Conservation (phyloP, 1,140 invertebrate species). For the Trichoplusia ni region DNA sequence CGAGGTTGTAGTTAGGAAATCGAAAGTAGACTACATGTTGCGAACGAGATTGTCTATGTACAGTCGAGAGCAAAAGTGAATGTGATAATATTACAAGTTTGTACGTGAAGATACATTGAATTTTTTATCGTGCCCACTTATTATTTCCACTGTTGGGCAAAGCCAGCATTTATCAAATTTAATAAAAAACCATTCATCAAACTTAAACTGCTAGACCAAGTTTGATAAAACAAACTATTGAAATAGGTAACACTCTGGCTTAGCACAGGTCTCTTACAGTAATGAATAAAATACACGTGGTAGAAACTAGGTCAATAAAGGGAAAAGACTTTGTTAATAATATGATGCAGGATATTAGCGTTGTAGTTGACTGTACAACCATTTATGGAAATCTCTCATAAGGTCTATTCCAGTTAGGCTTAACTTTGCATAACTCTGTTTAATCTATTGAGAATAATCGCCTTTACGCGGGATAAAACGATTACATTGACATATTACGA, state of each 20-base stretch:
- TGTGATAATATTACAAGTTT: not conserved
- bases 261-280: too few relatives aligned
- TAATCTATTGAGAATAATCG: constrained; percentile 32
- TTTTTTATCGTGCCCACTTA: too few relatives aligned
- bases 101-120: not conserved
- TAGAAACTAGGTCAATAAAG: too few relatives aligned
- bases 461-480: not conserved
- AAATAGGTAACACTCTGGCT: too few relatives aligned
- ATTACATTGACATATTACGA: not conserved
- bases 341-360: too few relatives aligned
- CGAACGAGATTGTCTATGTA: constrained; percentile 41
- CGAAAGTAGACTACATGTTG: constrained; percentile 59
- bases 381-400: constrained; percentile 56
- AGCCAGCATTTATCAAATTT: too few relatives aligned
- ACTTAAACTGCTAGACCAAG: too few relatives aligned
- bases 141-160: too few relatives aligned
- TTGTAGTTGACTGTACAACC: constrained; percentile 41
- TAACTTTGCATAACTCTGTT: constrained; percentile 49
- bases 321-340: too few relatives aligned
- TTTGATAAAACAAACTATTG: too few relatives aligned
- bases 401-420: constrained; percentile 39
- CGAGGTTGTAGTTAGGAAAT: constrained; percentile 53
- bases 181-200: too few relatives aligned
- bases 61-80: constrained; percentile 31
- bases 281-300: too few relatives aligned